Evolutionary conservation across 2,888 invertebrate species (phyloP).

Genomic region (Heliconius hortense): DNA sequence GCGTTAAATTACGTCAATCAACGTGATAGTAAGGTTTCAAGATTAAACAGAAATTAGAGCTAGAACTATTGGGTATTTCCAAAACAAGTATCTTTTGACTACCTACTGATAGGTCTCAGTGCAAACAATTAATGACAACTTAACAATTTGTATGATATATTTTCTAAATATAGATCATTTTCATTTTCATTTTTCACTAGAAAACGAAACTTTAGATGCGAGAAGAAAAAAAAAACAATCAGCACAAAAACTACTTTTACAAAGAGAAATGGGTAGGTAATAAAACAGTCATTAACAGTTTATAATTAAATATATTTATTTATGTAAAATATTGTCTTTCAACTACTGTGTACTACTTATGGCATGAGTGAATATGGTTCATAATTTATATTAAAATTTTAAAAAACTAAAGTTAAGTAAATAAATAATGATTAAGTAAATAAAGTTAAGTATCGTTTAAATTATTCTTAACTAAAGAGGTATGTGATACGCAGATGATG

Average conservation of each 20-base stretch:
- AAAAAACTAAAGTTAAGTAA: conserved; percentile 3
- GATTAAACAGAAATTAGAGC: neutral
- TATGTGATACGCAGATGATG: neutral
- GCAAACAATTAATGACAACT: no score
- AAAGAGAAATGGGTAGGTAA: neutral
- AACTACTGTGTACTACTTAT: conserved; percentile 29
- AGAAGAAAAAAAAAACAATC: neutral
- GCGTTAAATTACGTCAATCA: neutral
- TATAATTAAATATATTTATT: conserved; percentile 34
- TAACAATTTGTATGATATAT: no score
- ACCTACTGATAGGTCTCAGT: no score
- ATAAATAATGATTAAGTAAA: conserved; percentile 21
- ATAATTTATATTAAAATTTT: neutral
- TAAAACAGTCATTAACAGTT: conserved; percentile 21
- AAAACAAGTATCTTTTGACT: no score
- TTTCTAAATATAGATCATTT: no score
- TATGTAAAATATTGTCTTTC: conserved; percentile 40
- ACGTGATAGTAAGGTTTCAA: neutral
- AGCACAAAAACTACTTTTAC: neutral
- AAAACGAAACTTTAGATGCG: no score
- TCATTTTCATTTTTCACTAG: no score
- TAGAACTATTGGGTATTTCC: no score
- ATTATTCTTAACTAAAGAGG: conserved; percentile 4
- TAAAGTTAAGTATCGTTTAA: conserved; percentile 15
- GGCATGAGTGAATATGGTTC: conserved; percentile 11